phyloP scores from a whole-genome alignment of 2,797 vertebrate species.

The Hypotaenidia philippensis region DNA sequence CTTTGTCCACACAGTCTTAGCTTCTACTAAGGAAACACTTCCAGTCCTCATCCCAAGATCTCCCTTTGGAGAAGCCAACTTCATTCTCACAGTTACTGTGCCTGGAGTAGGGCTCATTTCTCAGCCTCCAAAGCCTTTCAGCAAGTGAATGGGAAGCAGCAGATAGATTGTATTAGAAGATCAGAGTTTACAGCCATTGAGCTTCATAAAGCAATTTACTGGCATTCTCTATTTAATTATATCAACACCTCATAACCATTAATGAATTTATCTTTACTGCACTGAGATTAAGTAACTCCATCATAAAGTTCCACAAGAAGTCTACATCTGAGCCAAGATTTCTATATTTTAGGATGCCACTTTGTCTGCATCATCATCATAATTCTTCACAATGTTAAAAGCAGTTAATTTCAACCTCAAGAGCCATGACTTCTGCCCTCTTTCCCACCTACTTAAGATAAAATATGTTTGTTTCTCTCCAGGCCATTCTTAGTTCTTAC shows the following conservation, averaged over 20 bases:
- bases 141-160: not conserved
- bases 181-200: slow-evolving; percentile 9
- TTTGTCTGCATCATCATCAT: not conserved
- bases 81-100: not conserved
- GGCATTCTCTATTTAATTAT: slow-evolving; percentile 45
- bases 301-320: not conserved
- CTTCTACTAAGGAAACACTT: not conserved
- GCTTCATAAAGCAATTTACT: slow-evolving; percentile 42
- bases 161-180: slow-evolving; percentile 43
- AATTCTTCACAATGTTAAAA: not conserved
- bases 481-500: not conserved
- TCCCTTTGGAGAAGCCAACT: not conserved
- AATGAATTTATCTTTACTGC: slow-evolving; percentile 54
- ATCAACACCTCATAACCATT: slow-evolving; percentile 51
- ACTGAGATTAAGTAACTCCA: slow-evolving; percentile 23
- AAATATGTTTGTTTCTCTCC: slow-evolving; percentile 24
- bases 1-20: not conserved
- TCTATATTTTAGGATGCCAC: not conserved
- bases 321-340: slow-evolving; percentile 4
- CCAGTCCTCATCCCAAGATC: not conserved
- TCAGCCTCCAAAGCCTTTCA: slow-evolving; percentile 18
- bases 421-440: not conserved
- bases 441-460: slow-evolving; percentile 36
- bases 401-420: not conserved
- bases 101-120: not conserved